These are phyloP conservation scores for Channa maculata DNA, from an alignment of 2,113 vertebrate genomes.

Conservation along the genomic window DNA sequence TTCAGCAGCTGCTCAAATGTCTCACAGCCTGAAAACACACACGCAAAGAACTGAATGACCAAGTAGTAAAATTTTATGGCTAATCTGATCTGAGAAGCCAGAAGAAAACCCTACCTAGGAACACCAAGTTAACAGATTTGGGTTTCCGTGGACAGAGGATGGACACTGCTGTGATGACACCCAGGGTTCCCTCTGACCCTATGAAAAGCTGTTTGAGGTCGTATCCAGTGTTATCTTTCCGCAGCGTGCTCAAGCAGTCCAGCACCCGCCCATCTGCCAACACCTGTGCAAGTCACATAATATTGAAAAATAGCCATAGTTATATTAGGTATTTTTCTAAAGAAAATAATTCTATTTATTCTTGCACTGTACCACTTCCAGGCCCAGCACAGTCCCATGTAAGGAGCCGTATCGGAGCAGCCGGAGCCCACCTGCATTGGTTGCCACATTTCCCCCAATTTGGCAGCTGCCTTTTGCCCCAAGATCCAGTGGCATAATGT, in stretches of 20 bases:
- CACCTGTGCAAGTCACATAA: slow-evolving; percentile 80
- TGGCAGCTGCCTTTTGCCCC: slow-evolving; percentile 98
- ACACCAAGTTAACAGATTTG: slow-evolving; percentile 89
- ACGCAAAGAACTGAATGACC: neutral
- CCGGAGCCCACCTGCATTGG: slow-evolving; percentile 92
- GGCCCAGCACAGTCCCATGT: slow-evolving; percentile 91
- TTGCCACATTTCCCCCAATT: slow-evolving; percentile 95
- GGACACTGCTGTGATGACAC: slow-evolving; percentile 92
- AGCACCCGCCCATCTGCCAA: slow-evolving; percentile 89
- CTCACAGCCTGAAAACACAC: slow-evolving; percentile 85
- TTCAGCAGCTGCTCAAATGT: slow-evolving; percentile 89
- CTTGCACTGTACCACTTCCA: slow-evolving; percentile 90
- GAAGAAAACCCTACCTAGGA: slow-evolving; percentile 85
- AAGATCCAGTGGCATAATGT: slow-evolving; percentile 94
- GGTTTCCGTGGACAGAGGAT: slow-evolving; percentile 92
- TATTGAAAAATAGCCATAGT: neutral
- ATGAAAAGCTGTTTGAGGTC: slow-evolving; percentile 98
- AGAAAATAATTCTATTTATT: too few species aligned
- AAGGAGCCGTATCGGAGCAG: slow-evolving; percentile 93
- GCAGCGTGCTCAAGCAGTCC: slow-evolving; percentile 87
- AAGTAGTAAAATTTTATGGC: neutral
- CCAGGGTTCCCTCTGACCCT: slow-evolving; percentile 94
- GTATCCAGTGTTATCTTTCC: slow-evolving; percentile 98
- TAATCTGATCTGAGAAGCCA: neutral
- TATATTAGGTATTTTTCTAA: too few species aligned